These are phyloP conservation scores for Astreopora myriophthalma DNA, from an alignment of 64 coral and sea anemone genomes.

Conservation along the genomic window DNA sequence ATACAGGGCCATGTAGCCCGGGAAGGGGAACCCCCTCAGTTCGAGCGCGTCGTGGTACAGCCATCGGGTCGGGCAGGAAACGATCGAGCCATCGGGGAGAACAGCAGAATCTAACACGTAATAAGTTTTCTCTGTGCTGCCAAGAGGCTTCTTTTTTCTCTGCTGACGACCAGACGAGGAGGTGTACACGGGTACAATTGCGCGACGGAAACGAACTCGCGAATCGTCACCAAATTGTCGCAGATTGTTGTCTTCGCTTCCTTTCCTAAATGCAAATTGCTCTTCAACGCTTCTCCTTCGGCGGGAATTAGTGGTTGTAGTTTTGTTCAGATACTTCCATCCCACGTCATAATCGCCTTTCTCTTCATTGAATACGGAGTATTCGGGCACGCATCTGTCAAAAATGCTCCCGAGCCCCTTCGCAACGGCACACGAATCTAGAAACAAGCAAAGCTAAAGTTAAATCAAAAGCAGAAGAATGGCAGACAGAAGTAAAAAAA, in stretches of 20 bases:
- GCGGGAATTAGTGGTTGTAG: slow-evolving; percentile 1
- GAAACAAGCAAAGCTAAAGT: background rate
- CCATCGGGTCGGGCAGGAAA: slow-evolving; percentile 91
- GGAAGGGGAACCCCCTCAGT: slow-evolving; percentile 84
- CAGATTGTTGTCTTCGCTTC: background rate
- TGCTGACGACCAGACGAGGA: slow-evolving; percentile 85
- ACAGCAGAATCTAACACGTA: slow-evolving; percentile 74
- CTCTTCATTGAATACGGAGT: slow-evolving; percentile 55
- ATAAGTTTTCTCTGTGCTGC: slow-evolving; percentile 62
- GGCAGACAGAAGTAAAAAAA: background rate
- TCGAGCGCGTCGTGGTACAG: slow-evolving; percentile 50
- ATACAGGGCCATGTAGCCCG: slow-evolving; percentile 72
- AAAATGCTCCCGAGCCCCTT: background rate
- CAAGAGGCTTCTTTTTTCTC: slow-evolving; percentile 54
- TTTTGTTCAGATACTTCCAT: slow-evolving; percentile 78
- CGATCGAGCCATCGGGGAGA: slow-evolving; percentile 67
- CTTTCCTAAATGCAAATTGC: slow-evolving; percentile 54
- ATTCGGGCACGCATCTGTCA: background rate
- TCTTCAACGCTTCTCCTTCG: slow-evolving; percentile 70
- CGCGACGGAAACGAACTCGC: slow-evolving; percentile 54
- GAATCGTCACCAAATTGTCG: background rate
- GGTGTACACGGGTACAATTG: slow-evolving; percentile 79
- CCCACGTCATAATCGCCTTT: slow-evolving; percentile 59
- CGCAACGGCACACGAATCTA: slow-evolving; percentile 30
- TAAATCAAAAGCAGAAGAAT: background rate